Conservation (phyloP, 2,113 vertebrate genomes). For the Fulica atra region DNA sequence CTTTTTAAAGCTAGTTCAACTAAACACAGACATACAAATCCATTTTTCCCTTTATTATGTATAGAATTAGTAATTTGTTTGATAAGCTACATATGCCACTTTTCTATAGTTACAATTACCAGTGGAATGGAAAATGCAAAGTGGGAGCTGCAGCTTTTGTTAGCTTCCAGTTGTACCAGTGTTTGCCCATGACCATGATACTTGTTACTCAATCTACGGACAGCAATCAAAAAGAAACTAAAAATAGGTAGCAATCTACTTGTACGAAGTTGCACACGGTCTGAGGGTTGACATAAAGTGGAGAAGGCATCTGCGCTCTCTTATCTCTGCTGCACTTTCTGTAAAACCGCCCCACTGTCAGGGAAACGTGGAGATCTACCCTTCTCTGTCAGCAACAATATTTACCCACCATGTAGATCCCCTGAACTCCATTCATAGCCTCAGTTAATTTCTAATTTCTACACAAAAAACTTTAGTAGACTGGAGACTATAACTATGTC, state of each 20-base stretch:
- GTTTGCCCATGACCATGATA: background rate
- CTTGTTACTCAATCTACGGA: background rate
- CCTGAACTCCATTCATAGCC: background rate
- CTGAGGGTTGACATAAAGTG: background rate
- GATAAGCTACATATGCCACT: background rate
- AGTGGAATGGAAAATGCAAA: background rate
- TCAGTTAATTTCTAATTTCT: background rate
- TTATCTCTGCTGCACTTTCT: background rate
- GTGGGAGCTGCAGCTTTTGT: background rate
- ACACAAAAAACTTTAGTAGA: background rate
- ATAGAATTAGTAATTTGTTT: background rate
- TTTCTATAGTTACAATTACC: background rate
- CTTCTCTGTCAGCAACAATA: accelerated
- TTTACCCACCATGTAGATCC: background rate
- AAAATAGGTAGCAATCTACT: background rate
- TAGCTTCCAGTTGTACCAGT: background rate
- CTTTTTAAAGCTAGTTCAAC: background rate
- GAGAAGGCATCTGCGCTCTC: background rate
- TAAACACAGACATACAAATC: background rate
- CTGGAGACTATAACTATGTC: background rate
- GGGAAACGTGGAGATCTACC: background rate
- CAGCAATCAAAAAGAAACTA: background rate
- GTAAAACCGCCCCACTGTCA: background rate
- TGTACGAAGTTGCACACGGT: background rate
- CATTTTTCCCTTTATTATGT: background rate